phyloP scores from a whole-genome alignment of 2,888 invertebrate species.

The Escarpia spicata region DNA sequence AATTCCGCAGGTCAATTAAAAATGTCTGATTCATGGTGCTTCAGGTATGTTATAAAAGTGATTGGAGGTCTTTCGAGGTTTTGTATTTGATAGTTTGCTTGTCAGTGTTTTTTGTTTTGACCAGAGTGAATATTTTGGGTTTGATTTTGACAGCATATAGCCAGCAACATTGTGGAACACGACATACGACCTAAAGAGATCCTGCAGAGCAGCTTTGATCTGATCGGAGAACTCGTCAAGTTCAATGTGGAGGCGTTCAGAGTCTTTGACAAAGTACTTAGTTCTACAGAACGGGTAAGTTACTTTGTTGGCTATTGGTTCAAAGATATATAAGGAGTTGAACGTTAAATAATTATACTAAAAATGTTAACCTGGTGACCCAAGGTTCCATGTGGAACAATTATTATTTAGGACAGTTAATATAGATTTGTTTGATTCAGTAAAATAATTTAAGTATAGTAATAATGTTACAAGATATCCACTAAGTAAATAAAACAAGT shows the following conservation, averaged over 20 bases:
- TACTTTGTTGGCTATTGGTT: background rate
- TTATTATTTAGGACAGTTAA: too few relatives aligned
- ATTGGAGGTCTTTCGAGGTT: background rate
- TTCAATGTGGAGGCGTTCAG: conserved; percentile 66
- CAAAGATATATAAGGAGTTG: too few relatives aligned
- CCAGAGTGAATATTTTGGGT: background rate
- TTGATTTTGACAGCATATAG: conserved; percentile 60
- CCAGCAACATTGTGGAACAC: conserved; percentile 62
- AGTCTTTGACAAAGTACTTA: conserved; percentile 62
- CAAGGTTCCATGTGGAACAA: too few relatives aligned
- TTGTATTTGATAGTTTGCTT: background rate
- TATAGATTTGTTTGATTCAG: too few relatives aligned
- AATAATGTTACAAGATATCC: too few relatives aligned
- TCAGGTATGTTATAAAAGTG: too few relatives aligned
- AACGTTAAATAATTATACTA: too few relatives aligned
- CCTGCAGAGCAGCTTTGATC: conserved; percentile 67
- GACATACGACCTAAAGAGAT: conserved; percentile 64
- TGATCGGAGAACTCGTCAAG: conserved; percentile 66
- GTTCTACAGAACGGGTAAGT: conserved; percentile 45
- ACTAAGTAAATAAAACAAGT: too few relatives aligned
- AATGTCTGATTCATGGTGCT: background rate
- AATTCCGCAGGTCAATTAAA: too few relatives aligned
- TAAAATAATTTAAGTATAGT: too few relatives aligned
- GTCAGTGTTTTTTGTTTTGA: conserved; percentile 33
- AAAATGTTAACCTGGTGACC: too few relatives aligned